These are phyloP conservation scores for Drosophila miranda DNA, from an alignment of 1,140 invertebrate species.

Conservation along the genomic window DNA sequence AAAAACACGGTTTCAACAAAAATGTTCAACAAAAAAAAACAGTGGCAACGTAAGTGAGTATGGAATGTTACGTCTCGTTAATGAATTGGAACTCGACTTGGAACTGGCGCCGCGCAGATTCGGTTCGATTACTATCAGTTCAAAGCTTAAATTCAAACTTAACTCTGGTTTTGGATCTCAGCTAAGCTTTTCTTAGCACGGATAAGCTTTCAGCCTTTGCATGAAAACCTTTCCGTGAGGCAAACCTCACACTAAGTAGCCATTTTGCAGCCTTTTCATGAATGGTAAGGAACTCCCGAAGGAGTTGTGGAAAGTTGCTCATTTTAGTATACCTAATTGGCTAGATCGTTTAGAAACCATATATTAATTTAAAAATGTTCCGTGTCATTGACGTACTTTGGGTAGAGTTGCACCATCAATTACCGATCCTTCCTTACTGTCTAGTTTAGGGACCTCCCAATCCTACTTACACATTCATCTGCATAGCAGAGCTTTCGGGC, in stretches of 20 bases:
- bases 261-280: neutral
- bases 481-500: constrained; percentile 49
- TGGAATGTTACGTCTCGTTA: no score
- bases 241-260: no score
- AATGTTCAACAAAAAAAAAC: no score
- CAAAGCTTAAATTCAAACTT: neutral
- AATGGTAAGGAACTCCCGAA: neutral
- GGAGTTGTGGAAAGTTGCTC: neutral
- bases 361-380: no score
- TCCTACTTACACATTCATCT: constrained; percentile 14
- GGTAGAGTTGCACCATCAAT: neutral
- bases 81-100: neutral
- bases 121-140: neutral
- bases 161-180: neutral
- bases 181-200: neutral
- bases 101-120: neutral
- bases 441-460: neutral
- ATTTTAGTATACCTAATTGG: no score
- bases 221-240: neutral
- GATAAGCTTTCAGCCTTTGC: neutral
- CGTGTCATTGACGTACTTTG: no score
- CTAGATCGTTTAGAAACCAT: no score
- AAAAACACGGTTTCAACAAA: no score
- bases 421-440: neutral
- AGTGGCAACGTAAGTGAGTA: no score